A percentile compares a stretch with the other conserved stretches of the same genome.
Conservation (phyloP, 2,797 vertebrate genomes). For the Eutrigla gurnardus region DNA sequence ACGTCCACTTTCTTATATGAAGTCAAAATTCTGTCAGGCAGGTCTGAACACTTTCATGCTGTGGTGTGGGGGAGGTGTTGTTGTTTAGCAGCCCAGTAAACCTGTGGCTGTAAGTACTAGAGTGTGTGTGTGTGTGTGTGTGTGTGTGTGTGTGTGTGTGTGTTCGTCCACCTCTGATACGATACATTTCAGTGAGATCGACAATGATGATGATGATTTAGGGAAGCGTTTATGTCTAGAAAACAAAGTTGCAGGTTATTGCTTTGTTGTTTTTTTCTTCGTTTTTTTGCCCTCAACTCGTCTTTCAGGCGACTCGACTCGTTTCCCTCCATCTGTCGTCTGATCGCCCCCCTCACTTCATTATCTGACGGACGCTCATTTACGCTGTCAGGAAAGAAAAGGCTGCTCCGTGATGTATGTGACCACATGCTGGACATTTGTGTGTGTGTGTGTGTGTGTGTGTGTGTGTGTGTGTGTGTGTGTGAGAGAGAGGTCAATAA, state of each 20-base stretch:
- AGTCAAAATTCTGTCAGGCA: too few relatives aligned
- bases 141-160: constrained; percentile 21
- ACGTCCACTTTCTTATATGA: too few relatives aligned
- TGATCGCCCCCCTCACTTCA: constrained; percentile 19
- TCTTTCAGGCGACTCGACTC: not conserved
- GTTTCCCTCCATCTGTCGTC: constrained; percentile 39
- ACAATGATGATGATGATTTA: not conserved
- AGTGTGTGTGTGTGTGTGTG: constrained; percentile 34
- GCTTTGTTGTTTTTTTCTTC: not conserved
- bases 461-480: constrained; percentile 9
- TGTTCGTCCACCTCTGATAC: not conserved
- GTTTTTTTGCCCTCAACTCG: not conserved
- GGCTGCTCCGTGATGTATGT: constrained; percentile 75
- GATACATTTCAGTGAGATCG: not conserved
- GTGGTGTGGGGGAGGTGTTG: constrained; percentile 74
- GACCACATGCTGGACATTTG: constrained; percentile 75
- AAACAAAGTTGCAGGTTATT: not conserved
- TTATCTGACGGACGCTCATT: constrained; percentile 59
- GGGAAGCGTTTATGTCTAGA: not conserved
- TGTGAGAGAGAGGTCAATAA: constrained; percentile 71
- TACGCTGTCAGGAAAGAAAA: constrained; percentile 68
- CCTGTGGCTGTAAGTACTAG: constrained; percentile 92
- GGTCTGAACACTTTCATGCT: not conserved
- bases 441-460: constrained; percentile 9
- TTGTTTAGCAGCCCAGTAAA: constrained; percentile 93